A percentile compares a stretch with the other conserved stretches of the same genome.
Conservation (phyloP, 2,113 vertebrate species). For the Vulpes vulpes region DNA sequence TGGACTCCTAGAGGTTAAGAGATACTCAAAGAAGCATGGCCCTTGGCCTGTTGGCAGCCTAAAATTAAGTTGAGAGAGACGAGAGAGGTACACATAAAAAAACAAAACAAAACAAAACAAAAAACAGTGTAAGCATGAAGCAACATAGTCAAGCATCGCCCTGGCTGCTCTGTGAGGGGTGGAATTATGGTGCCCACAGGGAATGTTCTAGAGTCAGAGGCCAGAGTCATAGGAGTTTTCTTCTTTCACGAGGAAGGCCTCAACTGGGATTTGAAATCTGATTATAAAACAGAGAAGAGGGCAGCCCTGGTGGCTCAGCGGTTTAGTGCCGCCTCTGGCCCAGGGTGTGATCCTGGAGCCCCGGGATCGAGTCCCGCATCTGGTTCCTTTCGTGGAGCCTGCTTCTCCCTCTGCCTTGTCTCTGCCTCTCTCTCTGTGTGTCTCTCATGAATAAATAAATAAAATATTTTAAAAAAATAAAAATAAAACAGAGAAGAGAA, state of each 20-base stretch:
- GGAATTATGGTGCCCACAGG: neutral
- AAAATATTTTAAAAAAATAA: too few species aligned
- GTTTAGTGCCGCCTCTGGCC: too few species aligned
- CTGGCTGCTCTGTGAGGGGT: neutral
- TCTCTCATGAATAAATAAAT: too few species aligned
- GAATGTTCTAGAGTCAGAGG: conserved; percentile 28
- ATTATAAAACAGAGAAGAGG: neutral
- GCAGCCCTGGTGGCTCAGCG: too few species aligned
- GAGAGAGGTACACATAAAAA: neutral
- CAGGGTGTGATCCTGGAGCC: too few species aligned
- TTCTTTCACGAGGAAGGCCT: neutral
- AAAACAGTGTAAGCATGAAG: neutral
- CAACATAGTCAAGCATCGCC: neutral
- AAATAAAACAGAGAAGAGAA: neutral
- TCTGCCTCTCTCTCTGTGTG: too few species aligned
- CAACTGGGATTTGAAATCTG: neutral
- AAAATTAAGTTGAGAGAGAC: neutral
- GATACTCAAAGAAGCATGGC: neutral
- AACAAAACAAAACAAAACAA: neutral
- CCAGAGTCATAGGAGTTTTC: neutral
- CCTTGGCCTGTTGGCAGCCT: neutral
- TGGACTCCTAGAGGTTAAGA: neutral
- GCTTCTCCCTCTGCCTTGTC: too few species aligned
- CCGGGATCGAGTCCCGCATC: too few species aligned
- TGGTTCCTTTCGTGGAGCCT: too few species aligned